These are phyloP conservation scores for Trichogramma pretiosum DNA, from an alignment of 1,140 invertebrate species.

Conservation along the genomic window DNA sequence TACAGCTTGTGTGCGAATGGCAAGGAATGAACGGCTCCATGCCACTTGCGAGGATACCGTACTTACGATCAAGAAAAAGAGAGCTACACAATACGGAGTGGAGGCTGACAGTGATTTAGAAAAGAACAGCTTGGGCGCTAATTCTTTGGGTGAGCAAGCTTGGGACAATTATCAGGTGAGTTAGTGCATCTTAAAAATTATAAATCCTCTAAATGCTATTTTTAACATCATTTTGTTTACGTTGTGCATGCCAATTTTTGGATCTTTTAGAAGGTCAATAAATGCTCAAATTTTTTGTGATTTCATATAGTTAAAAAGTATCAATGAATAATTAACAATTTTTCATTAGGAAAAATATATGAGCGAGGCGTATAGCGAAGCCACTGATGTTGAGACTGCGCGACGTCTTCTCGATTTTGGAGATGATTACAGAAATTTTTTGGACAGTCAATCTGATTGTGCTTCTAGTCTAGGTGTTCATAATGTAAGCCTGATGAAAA, in stretches of 20 bases:
- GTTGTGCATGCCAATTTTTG: neutral
- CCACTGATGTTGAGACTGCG: constrained; percentile 77
- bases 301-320: constrained; percentile 3
- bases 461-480: constrained; percentile 62
- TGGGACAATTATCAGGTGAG: constrained; percentile 72
- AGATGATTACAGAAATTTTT: constrained; percentile 80
- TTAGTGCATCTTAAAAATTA: neutral
- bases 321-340: constrained; percentile 3
- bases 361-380: constrained; percentile 83
- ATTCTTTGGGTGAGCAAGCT: constrained; percentile 79
- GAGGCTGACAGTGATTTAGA: constrained; percentile 43
- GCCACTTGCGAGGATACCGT: neutral
- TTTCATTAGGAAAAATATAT: constrained; percentile 72
- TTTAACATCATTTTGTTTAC: too few relatives aligned
- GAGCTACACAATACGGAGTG: too few relatives aligned
- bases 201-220: too few relatives aligned
- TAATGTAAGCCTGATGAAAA: constrained; percentile 14
- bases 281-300: neutral
- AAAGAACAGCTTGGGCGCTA: constrained; percentile 47
- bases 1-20: neutral
- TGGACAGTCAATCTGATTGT: constrained; percentile 79
- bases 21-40: neutral
- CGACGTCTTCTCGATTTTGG: constrained; percentile 75
- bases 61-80: constrained; percentile 20
- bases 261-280: neutral